Percentiles rank a stretch among this genome's conserved stretches.
These are phyloP conservation scores for Glyptemys insculpta DNA, from an alignment of 2,797 vertebrate species.

Conservation along the genomic window DNA sequence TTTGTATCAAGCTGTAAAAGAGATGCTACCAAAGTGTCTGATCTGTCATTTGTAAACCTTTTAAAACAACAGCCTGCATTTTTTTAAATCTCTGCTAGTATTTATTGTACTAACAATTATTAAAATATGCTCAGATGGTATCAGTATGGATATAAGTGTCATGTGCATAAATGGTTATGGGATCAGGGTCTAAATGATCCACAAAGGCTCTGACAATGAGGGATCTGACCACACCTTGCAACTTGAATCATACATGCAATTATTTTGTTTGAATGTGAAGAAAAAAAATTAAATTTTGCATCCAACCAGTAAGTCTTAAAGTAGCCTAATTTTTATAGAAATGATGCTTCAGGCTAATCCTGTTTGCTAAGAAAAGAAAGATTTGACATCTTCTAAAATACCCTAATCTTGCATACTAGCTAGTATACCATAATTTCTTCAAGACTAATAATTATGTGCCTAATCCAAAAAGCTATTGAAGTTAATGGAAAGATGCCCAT, in stretches of 20 bases:
- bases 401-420: neutral
- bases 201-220: neutral
- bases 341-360: neutral
- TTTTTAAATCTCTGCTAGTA: neutral
- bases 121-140: neutral
- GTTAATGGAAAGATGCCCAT: neutral
- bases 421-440: neutral
- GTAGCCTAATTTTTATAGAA: neutral
- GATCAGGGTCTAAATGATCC: neutral
- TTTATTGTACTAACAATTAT: neutral
- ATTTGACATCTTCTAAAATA: neutral
- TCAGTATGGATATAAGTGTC: neutral
- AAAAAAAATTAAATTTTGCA: neutral
- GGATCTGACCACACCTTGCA: neutral
- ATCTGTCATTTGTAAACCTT: neutral
- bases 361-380: neutral
- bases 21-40: neutral
- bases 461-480: neutral
- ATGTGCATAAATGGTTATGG: neutral
- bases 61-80: neutral
- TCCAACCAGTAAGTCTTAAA: neutral
- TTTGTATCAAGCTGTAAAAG: neutral
- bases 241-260: neutral
- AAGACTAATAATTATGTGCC: neutral
- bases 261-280: neutral